Base-by-base conservation (phyloP, 2,888 invertebrate species). In the Ichneumon xanthorius region DNA sequence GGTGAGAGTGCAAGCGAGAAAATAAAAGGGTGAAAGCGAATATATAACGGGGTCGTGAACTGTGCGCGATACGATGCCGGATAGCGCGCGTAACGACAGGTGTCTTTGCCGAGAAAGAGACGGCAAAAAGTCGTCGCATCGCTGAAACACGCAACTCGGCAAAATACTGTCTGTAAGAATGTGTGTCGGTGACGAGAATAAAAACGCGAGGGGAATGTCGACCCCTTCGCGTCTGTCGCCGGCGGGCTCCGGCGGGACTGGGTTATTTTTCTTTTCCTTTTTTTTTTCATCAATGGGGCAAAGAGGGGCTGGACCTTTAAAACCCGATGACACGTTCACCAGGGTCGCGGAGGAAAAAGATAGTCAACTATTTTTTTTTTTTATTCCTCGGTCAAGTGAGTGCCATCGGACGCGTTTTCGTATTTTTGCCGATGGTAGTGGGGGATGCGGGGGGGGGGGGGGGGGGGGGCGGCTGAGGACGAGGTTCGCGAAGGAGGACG, bases 161-260 rank as follows among this genome's bases (percentile, higher is more conserved):
- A 40, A 82, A 85, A 85, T 76, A 67, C 61, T 61, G 67, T 72
- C 53, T 26, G 71, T 80, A 80, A 85, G 82, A 85, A 85, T 85
- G 82, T 82, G 82, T 80, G 85, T 65, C 79, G 72, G 75, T 37
- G 76, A 65, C 65, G 63, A 19, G 76, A 76, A 63, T 75, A 68
- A 40, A 79, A 82, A 82, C 82, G 82, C 58, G 58, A 58, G 85
- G 85, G 85, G 82, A 85, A 82, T 77, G 79, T 58, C 79, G 85
- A 82, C 76, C 65, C 81, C 79, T 40, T 79, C 55, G 61, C 75
- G 79, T 76, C 79, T 80, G 67, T 80, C 76, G 85, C 82, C 79
- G 33, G 71, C 82, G 76, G 85, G 82, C 81, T 33, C 16, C 37
- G 63, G 16, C 33, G 63, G n/a, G 37, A 26, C 22, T 26, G 58